Percentiles rank a stretch among this genome's conserved stretches.
Evolutionary conservation across 1,140 invertebrate genomes (phyloP).

Genomic region (Steinernema khuongi): DNA sequence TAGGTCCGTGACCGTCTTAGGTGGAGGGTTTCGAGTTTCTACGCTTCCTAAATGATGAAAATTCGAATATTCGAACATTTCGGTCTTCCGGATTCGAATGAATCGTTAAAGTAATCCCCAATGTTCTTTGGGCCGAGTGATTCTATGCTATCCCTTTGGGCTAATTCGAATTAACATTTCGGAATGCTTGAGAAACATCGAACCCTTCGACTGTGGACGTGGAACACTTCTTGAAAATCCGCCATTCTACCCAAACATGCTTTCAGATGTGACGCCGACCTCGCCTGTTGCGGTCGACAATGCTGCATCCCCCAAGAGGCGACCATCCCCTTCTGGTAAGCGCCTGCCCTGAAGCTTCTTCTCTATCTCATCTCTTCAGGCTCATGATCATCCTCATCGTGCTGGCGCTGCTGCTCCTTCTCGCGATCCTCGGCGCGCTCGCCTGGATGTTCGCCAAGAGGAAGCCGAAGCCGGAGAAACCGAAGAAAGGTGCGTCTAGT

Average conservation of each 20-base stretch:
- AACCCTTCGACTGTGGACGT: too few relatives aligned
- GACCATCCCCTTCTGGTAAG: conserved; percentile 44
- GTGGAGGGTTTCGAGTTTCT: too few relatives aligned
- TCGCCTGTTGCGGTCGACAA: conserved; percentile 37
- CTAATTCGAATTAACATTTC: too few relatives aligned
- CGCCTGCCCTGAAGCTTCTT: background rate
- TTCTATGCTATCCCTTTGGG: too few relatives aligned
- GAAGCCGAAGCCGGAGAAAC: conserved; percentile 39
- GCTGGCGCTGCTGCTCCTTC: conserved; percentile 41
- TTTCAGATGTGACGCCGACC: conserved; percentile 37
- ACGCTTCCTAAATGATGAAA: too few relatives aligned
- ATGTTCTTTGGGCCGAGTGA: too few relatives aligned
- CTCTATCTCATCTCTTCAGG: conserved; percentile 32
- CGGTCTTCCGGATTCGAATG: too few relatives aligned
- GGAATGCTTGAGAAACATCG: too few relatives aligned
- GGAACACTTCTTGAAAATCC: background rate
- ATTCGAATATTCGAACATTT: too few relatives aligned
- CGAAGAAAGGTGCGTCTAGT: conserved; percentile 50
- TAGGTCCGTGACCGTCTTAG: background rate
- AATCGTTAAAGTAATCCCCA: too few relatives aligned
- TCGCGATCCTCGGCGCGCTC: conserved; percentile 36
- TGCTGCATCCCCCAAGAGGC: conserved; percentile 35
- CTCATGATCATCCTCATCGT: conserved; percentile 46
- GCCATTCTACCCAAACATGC: background rate
- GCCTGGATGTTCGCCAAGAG: conserved; percentile 43